phyloP scores from a whole-genome alignment of 2,113 vertebrate species.

The Takifugu bimaculatus region DNA sequence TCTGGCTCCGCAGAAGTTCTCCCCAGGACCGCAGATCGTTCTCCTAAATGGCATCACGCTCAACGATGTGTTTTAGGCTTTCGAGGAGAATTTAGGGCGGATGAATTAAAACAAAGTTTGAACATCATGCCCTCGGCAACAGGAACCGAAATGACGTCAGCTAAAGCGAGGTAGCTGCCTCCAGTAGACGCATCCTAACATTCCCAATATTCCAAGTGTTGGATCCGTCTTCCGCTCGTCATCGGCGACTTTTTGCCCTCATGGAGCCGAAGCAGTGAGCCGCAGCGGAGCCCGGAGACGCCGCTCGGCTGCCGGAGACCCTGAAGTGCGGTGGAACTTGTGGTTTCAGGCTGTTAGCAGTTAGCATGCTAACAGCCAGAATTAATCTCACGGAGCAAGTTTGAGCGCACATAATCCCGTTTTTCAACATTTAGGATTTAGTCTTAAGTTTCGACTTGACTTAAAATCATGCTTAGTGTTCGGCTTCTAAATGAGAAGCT shows the following conservation, averaged over 20 bases:
- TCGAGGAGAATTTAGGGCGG: too few relatives aligned
- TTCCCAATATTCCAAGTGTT: neutral
- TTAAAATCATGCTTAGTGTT: too few relatives aligned
- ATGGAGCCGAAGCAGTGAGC: neutral
- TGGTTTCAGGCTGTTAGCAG: conserved; percentile 3
- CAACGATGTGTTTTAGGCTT: fast-evolving
- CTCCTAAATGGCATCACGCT: fast-evolving
- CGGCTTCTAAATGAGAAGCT: too few relatives aligned
- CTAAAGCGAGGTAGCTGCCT: neutral
- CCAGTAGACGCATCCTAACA: neutral
- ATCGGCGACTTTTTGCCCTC: too few relatives aligned
- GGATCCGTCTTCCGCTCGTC: too few relatives aligned
- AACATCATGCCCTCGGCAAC: neutral
- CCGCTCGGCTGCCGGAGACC: too few relatives aligned
- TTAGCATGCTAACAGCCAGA: conserved; percentile 1
- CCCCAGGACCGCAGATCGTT: too few relatives aligned
- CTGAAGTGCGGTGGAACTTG: neutral
- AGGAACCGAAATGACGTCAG: neutral
- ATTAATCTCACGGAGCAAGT: too few relatives aligned
- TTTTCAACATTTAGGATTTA: too few relatives aligned
- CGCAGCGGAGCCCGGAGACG: too few relatives aligned
- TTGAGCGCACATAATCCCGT: too few relatives aligned
- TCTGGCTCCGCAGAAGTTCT: neutral
- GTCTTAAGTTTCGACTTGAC: too few relatives aligned
- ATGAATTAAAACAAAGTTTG: neutral